Evolutionary conservation across 2,113 vertebrate species (phyloP).

Genomic region (Pantherophis guttatus): DNA sequence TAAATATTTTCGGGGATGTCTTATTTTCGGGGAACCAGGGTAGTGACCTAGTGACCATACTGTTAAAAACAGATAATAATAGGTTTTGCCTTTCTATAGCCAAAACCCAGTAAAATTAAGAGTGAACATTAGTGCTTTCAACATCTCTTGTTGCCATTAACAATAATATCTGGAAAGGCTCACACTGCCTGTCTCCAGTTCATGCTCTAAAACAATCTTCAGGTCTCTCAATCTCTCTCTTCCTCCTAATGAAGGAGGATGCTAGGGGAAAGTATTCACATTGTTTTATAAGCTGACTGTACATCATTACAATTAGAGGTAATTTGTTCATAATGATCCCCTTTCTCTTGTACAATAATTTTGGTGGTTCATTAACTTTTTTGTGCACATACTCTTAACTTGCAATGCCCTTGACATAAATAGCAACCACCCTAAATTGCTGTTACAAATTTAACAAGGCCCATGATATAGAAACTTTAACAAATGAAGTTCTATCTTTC

Average conservation of each 20-base stretch:
- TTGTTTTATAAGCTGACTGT: background rate
- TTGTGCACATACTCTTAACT: background rate
- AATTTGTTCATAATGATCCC: background rate
- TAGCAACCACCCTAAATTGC: background rate
- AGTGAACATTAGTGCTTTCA: background rate
- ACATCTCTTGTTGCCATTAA: background rate
- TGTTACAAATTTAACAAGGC: slow-evolving; percentile 31
- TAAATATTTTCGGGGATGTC: too few relatives aligned
- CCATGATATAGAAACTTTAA: background rate
- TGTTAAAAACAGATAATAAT: background rate
- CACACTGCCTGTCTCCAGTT: background rate
- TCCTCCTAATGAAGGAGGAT: background rate
- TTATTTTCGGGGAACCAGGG: too few relatives aligned
- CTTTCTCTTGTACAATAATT: slow-evolving; percentile 3
- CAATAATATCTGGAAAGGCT: background rate
- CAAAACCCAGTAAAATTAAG: background rate
- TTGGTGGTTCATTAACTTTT: slow-evolving; percentile 10
- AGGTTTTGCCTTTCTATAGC: background rate
- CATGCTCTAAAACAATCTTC: background rate
- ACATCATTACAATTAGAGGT: background rate
- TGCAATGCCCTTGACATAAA: background rate
- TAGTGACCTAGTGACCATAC: background rate
- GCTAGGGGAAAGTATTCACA: background rate
- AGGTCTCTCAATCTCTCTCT: background rate
- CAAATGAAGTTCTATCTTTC: slow-evolving; percentile 38